Evolutionary conservation across 2,113 vertebrate genomes (phyloP).

Genomic region (Sprattus sprattus): DNA sequence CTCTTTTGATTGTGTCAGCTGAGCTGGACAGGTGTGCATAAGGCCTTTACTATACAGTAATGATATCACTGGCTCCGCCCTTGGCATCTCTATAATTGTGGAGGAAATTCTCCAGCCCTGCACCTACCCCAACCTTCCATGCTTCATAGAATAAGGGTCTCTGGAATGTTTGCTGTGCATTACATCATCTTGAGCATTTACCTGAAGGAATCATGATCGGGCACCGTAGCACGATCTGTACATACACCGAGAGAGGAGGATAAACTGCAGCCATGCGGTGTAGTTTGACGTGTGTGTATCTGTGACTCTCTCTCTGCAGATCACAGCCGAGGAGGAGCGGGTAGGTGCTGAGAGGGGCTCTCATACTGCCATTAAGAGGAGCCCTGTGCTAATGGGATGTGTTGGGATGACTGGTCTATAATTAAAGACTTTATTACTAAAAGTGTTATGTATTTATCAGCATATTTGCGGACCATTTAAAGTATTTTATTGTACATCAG

Average conservation of each 20-base stretch:
- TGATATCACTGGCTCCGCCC: background rate
- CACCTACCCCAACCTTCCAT: too few species aligned
- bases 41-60: background rate
- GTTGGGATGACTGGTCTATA: background rate
- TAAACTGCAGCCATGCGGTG: too few species aligned
- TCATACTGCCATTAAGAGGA: background rate
- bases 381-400: constrained; percentile 1
- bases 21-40: background rate
- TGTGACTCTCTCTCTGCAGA: constrained; percentile 49
- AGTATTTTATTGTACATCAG: background rate
- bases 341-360: constrained; percentile 59
- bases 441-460: background rate
- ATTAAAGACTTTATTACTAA: background rate
- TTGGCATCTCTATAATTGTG: too few species aligned
- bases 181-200: background rate
- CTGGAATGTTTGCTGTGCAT: background rate
- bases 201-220: too few species aligned
- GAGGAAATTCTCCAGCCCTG: too few species aligned
- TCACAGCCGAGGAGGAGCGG: constrained; percentile 70
- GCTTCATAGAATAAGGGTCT: background rate
- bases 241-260: too few species aligned
- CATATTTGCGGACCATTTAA: background rate
- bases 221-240: too few species aligned
- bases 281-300: too few species aligned
- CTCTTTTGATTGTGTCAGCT: background rate